Conservation (phyloP, 2,797 vertebrate species). For the Leptoclinus maculatus region DNA sequence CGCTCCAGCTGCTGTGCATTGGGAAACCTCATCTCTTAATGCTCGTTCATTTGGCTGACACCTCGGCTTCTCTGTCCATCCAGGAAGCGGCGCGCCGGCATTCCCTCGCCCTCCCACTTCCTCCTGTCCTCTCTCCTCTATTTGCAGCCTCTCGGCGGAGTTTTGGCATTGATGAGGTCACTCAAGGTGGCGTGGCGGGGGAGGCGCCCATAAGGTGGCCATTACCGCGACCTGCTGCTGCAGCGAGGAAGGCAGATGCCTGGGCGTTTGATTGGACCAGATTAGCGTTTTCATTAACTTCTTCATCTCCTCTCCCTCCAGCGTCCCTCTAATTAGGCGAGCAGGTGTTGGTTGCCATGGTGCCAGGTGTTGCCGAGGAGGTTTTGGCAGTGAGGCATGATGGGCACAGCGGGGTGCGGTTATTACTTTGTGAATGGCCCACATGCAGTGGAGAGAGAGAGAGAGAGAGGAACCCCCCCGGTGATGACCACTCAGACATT, state of each 20-base stretch:
- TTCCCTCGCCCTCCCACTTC: neutral
- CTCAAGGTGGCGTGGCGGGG: slow-evolving; percentile 49
- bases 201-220: slow-evolving; percentile 60
- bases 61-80: slow-evolving; percentile 44
- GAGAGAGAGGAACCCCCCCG: neutral
- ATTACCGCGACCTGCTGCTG: slow-evolving; percentile 58
- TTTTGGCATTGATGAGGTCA: slow-evolving; percentile 58
- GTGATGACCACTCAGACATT: slow-evolving; percentile 58
- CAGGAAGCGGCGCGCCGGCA: slow-evolving; percentile 35
- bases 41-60: slow-evolving; percentile 68
- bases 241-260: slow-evolving; percentile 45
- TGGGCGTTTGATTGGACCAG: slow-evolving; percentile 61
- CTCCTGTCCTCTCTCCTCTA: slow-evolving; percentile 14
- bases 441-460: slow-evolving; percentile 12
- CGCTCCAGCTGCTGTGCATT: slow-evolving; percentile 64
- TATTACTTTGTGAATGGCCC: slow-evolving; percentile 57
- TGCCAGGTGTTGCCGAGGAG: slow-evolving; percentile 72
- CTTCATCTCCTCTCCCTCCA: slow-evolving; percentile 67
- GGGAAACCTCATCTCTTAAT: slow-evolving; percentile 67
- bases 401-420: slow-evolving; percentile 43
- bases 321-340: slow-evolving; percentile 70
- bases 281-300: slow-evolving; percentile 70
- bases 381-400: slow-evolving; percentile 68
- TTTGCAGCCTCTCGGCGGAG: slow-evolving; percentile 15
- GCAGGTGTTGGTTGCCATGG: slow-evolving; percentile 75